Base-by-base conservation (phyloP, 1,140 invertebrate species). In the Neotoxoptera formosana region DNA sequence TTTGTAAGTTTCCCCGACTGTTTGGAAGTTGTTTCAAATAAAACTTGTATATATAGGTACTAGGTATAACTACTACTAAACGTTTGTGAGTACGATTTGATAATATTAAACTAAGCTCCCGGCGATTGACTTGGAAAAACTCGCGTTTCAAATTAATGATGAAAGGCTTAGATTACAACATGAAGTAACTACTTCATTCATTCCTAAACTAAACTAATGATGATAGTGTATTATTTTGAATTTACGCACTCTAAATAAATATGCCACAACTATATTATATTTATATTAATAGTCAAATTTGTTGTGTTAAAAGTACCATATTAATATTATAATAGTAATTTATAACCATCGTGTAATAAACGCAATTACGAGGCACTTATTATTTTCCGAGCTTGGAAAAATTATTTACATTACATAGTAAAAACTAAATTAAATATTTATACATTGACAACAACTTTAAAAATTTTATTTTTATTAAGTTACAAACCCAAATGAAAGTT, bases 371-470 rank as follows among this genome's bases (percentile, higher is more conserved):
- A 89, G n/a, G 20, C 23, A 11, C 8, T 89, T 34, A n/a, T n/a
- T 87, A 17, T 34, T 88, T 51, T 88, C 51, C 8, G 23, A 87
- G 9, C 30, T 48, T n/a, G 14, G 23, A n/a, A 34, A 90, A 90
- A 87, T 41, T 56, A 56, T 34, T 9, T 25, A 67, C 30, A 11
- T 67, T n/a, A n/a, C 60, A n/a, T 51, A 17, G 60, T 67, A 30
- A 30, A 30, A n/a, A 53, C 30, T 51, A 53, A 89, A 89, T 53
- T 89, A 51, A 88, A 30, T 89, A 53, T 89, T 30, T 53, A 89
- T 53, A 36, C 25, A 89, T 47, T 51, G 86, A 23, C 51, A 90
- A 90, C 34, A 56, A 90, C 34, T 90, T 25, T 34, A 25, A 3
- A 30, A 36, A 36, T 56, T 36, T 41, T 41, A 90, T 56, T 56